phyloP scores from a whole-genome alignment of 2,113 vertebrate genomes.

The Pollimyrus isidori region DNA sequence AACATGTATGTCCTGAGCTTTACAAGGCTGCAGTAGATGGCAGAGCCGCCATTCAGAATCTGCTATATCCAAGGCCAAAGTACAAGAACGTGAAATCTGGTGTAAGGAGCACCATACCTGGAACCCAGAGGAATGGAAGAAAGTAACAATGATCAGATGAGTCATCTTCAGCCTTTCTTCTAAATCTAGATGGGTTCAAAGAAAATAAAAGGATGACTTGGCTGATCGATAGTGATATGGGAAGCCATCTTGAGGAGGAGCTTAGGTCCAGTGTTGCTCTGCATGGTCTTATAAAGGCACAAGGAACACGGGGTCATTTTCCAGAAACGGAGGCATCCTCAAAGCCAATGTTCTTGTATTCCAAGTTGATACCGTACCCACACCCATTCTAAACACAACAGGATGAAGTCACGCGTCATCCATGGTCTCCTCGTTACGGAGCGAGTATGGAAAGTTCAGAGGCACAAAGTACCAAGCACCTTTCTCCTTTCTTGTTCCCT shows the following conservation, averaged over 20 bases:
- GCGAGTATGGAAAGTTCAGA: neutral
- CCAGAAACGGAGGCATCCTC: neutral
- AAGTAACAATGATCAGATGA: neutral
- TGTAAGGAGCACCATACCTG: neutral
- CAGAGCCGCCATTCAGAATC: neutral
- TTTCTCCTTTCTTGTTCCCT: neutral
- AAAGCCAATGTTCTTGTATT: neutral
- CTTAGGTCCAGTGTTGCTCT: neutral
- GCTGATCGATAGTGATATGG: neutral
- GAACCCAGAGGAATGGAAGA: neutral
- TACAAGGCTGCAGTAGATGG: neutral
- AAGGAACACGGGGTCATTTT: neutral
- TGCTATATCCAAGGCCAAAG: neutral
- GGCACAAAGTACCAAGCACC: no score
- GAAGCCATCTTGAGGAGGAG: neutral
- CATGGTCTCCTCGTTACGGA: neutral
- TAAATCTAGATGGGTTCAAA: neutral
- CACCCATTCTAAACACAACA: neutral
- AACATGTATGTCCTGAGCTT: neutral
- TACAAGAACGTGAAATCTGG: neutral
- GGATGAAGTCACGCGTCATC: neutral
- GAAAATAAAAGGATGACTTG: neutral
- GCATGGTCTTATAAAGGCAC: neutral
- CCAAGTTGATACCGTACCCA: neutral
- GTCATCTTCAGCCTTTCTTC: neutral